Conservation (phyloP, 2,888 invertebrate species). For the Encarsia formosa region DNA sequence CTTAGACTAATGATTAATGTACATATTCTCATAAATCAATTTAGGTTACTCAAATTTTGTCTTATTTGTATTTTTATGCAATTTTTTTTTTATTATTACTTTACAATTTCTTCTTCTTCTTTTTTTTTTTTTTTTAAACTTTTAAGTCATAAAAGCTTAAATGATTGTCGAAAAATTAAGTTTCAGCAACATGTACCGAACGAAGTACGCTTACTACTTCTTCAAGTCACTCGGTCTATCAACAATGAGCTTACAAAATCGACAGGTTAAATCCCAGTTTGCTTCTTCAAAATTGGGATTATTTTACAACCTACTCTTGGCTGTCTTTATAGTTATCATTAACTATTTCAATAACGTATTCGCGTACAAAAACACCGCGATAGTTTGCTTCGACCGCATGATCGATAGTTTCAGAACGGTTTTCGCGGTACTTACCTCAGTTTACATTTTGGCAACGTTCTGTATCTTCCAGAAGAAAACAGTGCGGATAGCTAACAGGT, state of each 20-base stretch:
- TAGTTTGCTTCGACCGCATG: background rate
- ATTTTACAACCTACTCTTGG: background rate
- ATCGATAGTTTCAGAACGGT: background rate
- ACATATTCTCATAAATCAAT: background rate
- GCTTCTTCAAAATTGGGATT: background rate
- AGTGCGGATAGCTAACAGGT: too few species aligned
- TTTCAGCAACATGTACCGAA: background rate
- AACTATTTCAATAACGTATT: too few species aligned
- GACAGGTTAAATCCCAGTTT: too few species aligned
- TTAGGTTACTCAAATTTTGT: background rate
- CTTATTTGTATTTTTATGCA: background rate
- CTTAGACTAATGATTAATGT: background rate
- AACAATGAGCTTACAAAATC: background rate
- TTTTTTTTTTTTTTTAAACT: background rate
- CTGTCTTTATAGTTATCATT: background rate
- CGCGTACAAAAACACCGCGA: background rate
- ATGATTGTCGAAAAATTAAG: too few species aligned
- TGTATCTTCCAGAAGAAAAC: too few species aligned
- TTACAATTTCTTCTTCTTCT: background rate
- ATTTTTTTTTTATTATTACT: background rate
- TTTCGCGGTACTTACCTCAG: too few species aligned
- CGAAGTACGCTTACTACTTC: background rate
- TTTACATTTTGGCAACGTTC: too few species aligned
- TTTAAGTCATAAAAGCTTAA: background rate
- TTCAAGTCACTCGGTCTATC: background rate